Conservation (phyloP, 1,140 invertebrate genomes). For the Anoplolepis gracilipes region DNA sequence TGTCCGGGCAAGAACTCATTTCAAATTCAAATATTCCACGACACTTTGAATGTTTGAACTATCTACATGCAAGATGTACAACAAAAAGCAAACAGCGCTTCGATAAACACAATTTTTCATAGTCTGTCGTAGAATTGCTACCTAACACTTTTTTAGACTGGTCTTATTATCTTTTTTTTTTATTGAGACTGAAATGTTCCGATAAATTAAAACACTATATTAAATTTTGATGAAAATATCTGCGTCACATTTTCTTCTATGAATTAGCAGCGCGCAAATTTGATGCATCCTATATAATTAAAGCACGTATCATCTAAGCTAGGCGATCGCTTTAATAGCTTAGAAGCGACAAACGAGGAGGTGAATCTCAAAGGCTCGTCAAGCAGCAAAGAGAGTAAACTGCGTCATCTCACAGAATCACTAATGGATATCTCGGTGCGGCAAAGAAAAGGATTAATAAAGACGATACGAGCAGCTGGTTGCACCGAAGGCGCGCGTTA, state of each 20-base stretch:
- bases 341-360: background rate
- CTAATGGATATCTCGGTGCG: slow-evolving; percentile 33
- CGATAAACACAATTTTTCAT: slow-evolving; percentile 53
- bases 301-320: background rate
- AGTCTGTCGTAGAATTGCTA: slow-evolving; percentile 8
- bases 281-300: background rate
- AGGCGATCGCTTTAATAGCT: background rate
- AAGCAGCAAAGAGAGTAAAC: background rate
- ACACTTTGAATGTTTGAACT: slow-evolving; percentile 61
- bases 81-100: slow-evolving; percentile 44
- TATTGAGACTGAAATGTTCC: background rate
- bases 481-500: slow-evolving; percentile 10
- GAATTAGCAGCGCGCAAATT: background rate
- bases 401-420: slow-evolving; percentile 16
- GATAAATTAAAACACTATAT: background rate
- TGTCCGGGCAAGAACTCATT: slow-evolving; percentile 47
- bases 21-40: slow-evolving; percentile 56
- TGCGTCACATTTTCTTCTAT: background rate
- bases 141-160: background rate
- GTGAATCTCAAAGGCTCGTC: slow-evolving; percentile 9
- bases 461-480: background rate
- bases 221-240: background rate
- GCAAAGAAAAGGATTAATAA: slow-evolving; percentile 35
- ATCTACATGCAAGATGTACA: slow-evolving; percentile 39
- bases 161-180: background rate